Conservation (phyloP, 2,797 vertebrate species). For the Pangasius mekongensis region DNA sequence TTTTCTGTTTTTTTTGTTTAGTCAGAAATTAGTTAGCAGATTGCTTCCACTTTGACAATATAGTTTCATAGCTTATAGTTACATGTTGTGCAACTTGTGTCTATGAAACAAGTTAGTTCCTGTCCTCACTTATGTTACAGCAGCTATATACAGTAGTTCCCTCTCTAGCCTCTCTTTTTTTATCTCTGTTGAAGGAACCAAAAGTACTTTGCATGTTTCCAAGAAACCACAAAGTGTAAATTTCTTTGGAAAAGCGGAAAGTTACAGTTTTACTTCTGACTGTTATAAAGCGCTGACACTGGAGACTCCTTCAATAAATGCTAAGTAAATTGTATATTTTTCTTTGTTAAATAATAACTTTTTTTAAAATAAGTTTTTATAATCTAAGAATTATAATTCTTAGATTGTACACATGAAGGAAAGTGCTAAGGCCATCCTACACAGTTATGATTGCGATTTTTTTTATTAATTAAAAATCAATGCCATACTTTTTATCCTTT, state of each 20-base stretch:
- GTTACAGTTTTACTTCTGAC: not conserved
- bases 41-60: not conserved
- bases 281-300: not conserved
- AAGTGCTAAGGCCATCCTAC: not conserved
- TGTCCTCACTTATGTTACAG: not conserved
- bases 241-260: not conserved
- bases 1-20: not conserved
- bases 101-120: not conserved
- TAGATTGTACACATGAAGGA: not conserved
- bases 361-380: no score
- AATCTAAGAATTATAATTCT: not conserved
- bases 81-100: not conserved
- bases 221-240: not conserved
- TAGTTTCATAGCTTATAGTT: not conserved
- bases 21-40: not conserved
- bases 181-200: not conserved
- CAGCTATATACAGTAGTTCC: not conserved
- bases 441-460: not conserved
- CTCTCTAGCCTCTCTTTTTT: not conserved
- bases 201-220: not conserved
- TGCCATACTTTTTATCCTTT: not conserved
- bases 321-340: not conserved
- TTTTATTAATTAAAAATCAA: not conserved
- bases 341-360: not conserved
- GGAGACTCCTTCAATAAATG: not conserved